Evolutionary conservation across 2,888 invertebrate species (phyloP).

Genomic region (Entomobrya proxima): DNA sequence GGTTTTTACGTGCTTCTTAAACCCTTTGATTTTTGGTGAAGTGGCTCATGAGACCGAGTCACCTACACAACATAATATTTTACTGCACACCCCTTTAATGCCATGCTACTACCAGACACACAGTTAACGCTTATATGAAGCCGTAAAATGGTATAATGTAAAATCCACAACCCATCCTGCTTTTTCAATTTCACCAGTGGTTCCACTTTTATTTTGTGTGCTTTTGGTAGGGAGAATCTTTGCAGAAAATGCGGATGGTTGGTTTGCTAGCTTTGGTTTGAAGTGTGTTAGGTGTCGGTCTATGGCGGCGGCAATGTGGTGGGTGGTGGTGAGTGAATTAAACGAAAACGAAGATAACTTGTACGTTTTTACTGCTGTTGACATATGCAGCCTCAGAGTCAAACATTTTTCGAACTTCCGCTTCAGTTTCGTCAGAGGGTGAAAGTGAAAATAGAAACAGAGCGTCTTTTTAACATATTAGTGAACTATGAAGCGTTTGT

Average conservation of each 20-base stretch:
- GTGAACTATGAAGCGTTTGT: too few relatives aligned
- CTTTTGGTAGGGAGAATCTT: neutral
- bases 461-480: too few relatives aligned
- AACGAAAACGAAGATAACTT: neutral
- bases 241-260: too few relatives aligned
- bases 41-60: neutral
- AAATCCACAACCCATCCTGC: neutral
- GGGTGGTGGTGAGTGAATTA: neutral
- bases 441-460: neutral
- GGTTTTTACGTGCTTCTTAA: neutral
- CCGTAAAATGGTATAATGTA: neutral
- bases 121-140: neutral
- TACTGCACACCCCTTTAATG: neutral
- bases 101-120: neutral
- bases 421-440: neutral
- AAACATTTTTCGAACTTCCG: conserved; percentile 24
- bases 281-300: neutral
- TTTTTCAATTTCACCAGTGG: neutral
- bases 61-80: neutral
- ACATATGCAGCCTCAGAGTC: conserved; percentile 14
- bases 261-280: neutral
- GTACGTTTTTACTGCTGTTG: conserved; percentile 1
- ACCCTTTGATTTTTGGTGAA: neutral
- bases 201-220: conserved; percentile 16
- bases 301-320: neutral